These are phyloP conservation scores for Xestia ashworthii DNA, from an alignment of 2,888 invertebrate species.

Conservation along the genomic window DNA sequence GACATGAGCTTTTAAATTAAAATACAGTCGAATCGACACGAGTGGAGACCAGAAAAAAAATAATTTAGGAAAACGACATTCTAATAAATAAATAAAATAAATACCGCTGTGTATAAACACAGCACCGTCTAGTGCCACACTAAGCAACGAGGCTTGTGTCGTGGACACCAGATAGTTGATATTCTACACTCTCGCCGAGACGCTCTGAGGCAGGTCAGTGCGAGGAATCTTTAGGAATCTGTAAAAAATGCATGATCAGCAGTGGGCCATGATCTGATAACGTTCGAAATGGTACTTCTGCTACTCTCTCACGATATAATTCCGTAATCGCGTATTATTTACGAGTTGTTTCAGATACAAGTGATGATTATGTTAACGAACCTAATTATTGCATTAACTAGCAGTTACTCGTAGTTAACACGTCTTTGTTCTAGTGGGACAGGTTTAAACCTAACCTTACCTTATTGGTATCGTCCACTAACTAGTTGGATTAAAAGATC, in stretches of 20 bases:
- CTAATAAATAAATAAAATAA: no score
- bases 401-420: constrained; percentile 9
- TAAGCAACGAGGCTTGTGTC: no score
- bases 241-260: not conserved
- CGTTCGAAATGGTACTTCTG: constrained; percentile 37
- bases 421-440: constrained; percentile 38
- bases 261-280: not conserved
- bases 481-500: constrained; percentile 16
- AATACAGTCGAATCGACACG: not conserved
- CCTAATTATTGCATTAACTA: constrained; percentile 58
- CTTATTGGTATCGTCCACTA: constrained; percentile 23
- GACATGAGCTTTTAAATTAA: not conserved
- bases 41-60: no score
- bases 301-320: not conserved
- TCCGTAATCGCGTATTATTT: constrained; percentile 83
- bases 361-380: constrained; percentile 70
- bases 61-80: no score
- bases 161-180: no score
- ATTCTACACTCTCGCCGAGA: no score
- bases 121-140: no score
- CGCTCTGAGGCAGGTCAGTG: no score
- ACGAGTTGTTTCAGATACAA: constrained; percentile 71
- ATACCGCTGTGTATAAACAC: no score
- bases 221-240: not conserved
- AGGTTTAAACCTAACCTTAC: constrained; percentile 19